Evolutionary conservation across 35 echinoderm and acorn worm species (phyloP), one percentile per base, ranked within the genome.

Genomic region (Apostichopus californicus): DNA sequence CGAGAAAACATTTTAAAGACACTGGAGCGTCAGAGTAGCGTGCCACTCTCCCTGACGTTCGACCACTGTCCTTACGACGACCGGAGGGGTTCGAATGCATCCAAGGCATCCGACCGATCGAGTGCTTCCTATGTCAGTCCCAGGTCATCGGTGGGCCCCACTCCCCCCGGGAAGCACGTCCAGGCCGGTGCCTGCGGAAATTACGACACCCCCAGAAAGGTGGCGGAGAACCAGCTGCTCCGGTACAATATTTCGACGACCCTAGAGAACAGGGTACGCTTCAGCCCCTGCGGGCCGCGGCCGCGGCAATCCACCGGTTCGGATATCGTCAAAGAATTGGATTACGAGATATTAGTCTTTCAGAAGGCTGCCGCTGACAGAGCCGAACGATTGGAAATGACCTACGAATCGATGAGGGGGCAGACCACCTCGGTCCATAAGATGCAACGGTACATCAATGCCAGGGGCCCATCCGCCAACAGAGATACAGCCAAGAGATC

Each of bases 171-270:
- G 46, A 89, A 89, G 26, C 21, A 54, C 24, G 14, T 75, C 5
- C 86, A 4, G 57, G 64, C 20, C 34, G 3, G 52, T 3, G 2
- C 12, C 17, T n/a, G 17, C 57, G 60, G 13, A 18, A 28, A 34
- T 5, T 89, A 89, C 64, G 52, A 73, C 52, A 28, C 64, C 28
- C 86, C 86, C 5, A 52, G 86, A 5, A 89, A 89, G 63, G 15
- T 89, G 0, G 21, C 60, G 6, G 86, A 72, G 57, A 64, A 68
- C 7, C 61, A 89, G 10, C 63, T 89, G 1, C 26, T 89, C 12
- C 21, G 86, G 34, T 89, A 89, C 86, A 89, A 89, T n/a, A 89
- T 89, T 46, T 66, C 57, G 4, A 52, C 60, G 14, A 89, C 57
- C 34, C 61, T 66, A 9, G 17, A 66, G 28, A 89, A 89, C 22